Base-by-base conservation (phyloP, 2,888 invertebrate genomes). In the Ischnura elegans region DNA sequence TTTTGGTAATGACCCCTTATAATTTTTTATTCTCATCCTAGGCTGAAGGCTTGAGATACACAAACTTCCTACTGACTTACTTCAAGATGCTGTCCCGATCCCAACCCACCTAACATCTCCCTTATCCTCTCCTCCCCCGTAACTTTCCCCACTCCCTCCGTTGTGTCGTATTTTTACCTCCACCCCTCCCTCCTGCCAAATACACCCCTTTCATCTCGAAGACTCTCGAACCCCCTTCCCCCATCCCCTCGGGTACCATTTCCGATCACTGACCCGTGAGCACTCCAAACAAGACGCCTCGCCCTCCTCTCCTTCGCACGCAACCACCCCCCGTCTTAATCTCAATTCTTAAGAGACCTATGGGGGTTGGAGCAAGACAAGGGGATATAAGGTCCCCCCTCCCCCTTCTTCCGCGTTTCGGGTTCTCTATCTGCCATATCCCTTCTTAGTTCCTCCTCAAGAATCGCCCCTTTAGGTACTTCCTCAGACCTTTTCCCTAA, bases 181-280 rank as follows among this genome's bases (percentile, higher is more conserved):
- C 19, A 13, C 21, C 2, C 21, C 85, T 85, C 42, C 45, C 85
- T 21, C 8, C 8, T n/a, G 16, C 85, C 51, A 19, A 51, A 51
- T 85, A 55, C 36, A 47, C 87, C 55, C 90, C 61, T 90, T 90
- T 90, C 55, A 90, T 90, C 90, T 90, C 61, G 43, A 16, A 43
- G 8, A n/a, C n/a, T n/a, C n/a, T n/a, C n/a, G n/a, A n/a, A n/a
- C n/a, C n/a, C n/a, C 61, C 43, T 43, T 10, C 61, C 61, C 55
- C 61, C n/a, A 90, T n/a, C n/a, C n/a, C n/a, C n/a, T n/a, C n/a
- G n/a, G n/a, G n/a, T 36, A 55, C 61, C 90, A 90, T 90, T 90
- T 90, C 90, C 90, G 90, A 90, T 90, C 90, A 61, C 55, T 90
- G 90, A 90, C 90, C 90, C 90, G 90, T 90, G 90, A 42, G 61